Conservation (phyloP, 1,140 invertebrate species). For the Venturia canescens region DNA sequence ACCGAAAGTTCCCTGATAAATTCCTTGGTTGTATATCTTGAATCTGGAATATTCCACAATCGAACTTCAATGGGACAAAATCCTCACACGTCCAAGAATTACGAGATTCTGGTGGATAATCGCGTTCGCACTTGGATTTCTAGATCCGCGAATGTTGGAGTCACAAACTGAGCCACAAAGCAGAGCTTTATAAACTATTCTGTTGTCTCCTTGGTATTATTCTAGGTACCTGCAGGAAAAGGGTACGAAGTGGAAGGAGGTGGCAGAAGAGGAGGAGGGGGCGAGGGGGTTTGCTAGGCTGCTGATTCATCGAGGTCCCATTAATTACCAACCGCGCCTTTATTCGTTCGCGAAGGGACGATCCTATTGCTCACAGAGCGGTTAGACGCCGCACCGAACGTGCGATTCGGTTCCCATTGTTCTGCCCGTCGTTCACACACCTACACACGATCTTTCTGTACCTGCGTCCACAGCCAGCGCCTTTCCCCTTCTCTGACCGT, state of each 20-base stretch:
- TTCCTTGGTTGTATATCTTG: not conserved
- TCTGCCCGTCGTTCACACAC: slow-evolving; percentile 75
- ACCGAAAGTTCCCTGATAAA: slow-evolving; percentile 23
- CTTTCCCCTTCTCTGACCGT: not conserved
- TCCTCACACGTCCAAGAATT: not conserved
- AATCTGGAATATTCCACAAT: slow-evolving; percentile 9
- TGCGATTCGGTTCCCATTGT: slow-evolving; percentile 69
- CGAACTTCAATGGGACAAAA: slow-evolving; percentile 39
- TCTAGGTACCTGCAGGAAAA: slow-evolving; percentile 52
- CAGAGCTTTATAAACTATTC: slow-evolving; percentile 76
- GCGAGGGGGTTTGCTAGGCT: slow-evolving; percentile 38
- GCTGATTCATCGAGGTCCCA: slow-evolving; percentile 74
- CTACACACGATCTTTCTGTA: slow-evolving; percentile 40
- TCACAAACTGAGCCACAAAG: slow-evolving; percentile 59
- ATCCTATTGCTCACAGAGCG: slow-evolving; percentile 74
- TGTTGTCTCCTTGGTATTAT: slow-evolving; percentile 77
- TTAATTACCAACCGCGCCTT: slow-evolving; percentile 76
- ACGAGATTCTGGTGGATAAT: not conserved
- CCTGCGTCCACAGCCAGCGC: slow-evolving; percentile 3
- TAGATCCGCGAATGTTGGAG: slow-evolving; percentile 57
- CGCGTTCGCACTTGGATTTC: not conserved
- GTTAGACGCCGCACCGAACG: slow-evolving; percentile 73
- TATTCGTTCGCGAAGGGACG: slow-evolving; percentile 75
- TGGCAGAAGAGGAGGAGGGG: not conserved
- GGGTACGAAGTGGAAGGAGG: not conserved